phyloP scores from a whole-genome alignment of 2,113 vertebrate species.

The Verasper variegatus region DNA sequence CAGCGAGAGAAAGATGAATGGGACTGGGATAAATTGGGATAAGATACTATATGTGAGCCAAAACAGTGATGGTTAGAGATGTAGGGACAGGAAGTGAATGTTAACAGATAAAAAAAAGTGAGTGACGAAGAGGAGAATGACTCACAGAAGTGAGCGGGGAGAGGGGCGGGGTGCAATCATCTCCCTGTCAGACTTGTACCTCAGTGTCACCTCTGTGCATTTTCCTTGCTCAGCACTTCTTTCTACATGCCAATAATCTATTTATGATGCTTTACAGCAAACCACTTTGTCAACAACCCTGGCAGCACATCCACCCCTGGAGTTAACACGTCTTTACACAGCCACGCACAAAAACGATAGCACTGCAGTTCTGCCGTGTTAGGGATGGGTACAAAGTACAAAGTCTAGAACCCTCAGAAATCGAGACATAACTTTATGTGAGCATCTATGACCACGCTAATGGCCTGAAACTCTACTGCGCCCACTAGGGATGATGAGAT shows the following conservation, averaged over 20 bases:
- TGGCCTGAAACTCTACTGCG: too few relatives aligned
- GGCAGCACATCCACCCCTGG: slow-evolving; percentile 22
- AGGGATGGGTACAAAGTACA: neutral
- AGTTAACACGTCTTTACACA: slow-evolving; percentile 23
- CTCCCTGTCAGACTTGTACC: slow-evolving; percentile 49
- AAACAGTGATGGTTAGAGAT: slow-evolving; percentile 15
- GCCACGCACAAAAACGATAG: slow-evolving; percentile 32
- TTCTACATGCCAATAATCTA: slow-evolving; percentile 65
- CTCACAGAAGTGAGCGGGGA: neutral
- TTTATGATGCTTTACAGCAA: slow-evolving; percentile 60
- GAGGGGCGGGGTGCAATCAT: slow-evolving; percentile 28
- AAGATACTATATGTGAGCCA: neutral
- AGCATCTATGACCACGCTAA: too few relatives aligned
- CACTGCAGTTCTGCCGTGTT: slow-evolving; percentile 16
- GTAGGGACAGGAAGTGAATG: slow-evolving; percentile 23
- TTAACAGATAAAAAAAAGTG: slow-evolving; percentile 28
- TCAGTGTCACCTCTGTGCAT: slow-evolving; percentile 63
- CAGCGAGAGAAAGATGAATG: slow-evolving; percentile 49
- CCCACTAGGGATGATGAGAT: too few relatives aligned
- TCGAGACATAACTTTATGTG: neutral
- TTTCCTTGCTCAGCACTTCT: slow-evolving; percentile 59
- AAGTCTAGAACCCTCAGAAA: slow-evolving; percentile 3
- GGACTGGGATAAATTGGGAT: neutral
- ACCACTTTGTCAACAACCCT: slow-evolving; percentile 43
- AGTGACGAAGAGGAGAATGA: neutral